Evolutionary conservation across 1,140 invertebrate genomes (phyloP).

Genomic region (Mycetomoellerius zeteki): DNA sequence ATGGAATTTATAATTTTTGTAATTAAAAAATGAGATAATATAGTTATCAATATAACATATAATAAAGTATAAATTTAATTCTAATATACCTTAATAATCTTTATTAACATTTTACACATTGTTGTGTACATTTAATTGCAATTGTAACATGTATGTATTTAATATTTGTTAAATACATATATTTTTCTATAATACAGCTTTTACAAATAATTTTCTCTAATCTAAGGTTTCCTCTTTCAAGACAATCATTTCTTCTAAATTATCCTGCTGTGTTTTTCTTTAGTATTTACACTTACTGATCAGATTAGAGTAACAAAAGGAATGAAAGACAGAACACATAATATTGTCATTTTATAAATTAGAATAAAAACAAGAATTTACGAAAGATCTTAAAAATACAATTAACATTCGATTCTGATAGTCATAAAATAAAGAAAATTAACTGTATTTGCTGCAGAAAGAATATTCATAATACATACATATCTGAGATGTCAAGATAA

Average conservation of each 20-base stretch:
- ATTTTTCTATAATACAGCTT: background rate
- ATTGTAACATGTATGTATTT: background rate
- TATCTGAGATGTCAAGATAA: background rate
- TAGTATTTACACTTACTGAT: background rate
- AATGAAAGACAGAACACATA: background rate
- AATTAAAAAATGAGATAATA: constrained; percentile 1
- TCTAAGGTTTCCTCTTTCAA: background rate
- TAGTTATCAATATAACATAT: background rate
- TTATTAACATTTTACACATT: background rate
- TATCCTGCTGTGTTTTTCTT: background rate
- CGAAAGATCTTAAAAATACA: background rate
- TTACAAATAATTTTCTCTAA: constrained; percentile 3
- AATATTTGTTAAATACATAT: too few relatives aligned
- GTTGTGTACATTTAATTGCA: background rate
- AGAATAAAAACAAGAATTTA: background rate
- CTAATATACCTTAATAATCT: background rate
- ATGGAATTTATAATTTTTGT: background rate
- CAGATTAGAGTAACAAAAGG: background rate
- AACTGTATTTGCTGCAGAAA: background rate
- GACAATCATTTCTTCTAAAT: background rate
- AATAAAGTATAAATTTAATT: background rate
- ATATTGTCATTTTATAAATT: background rate
- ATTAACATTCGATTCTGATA: background rate
- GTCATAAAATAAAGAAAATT: background rate
- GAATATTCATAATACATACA: background rate